Evolutionary conservation across 2,888 invertebrate genomes (phyloP), one percentile per base, ranked within the genome.

Genomic region (Meteorus colon): DNA sequence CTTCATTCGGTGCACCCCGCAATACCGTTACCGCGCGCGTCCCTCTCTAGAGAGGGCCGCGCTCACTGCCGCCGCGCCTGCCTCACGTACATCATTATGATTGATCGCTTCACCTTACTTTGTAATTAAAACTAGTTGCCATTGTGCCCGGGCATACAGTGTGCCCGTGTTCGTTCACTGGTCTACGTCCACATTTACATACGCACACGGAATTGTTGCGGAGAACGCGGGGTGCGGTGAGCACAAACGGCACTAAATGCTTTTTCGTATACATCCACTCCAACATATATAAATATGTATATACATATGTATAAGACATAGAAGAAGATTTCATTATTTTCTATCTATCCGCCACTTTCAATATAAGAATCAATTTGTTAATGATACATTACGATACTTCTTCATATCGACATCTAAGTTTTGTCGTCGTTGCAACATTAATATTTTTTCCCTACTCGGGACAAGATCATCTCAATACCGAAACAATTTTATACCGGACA

Each of bases 111-210:
- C 89, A 88, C 89, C 88, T 89, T 89, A 90, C 90, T 89, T 89
- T 89, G 89, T 90, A 90, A 90, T 90, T 90, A 90, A 90, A 90
- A 90, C 89, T 89, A 89, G 90, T 89, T 89, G 88, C 87, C 88
- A 89, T 89, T 89, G 88, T 89, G 87, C 88, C 86, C 85, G 82
- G 85, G 84, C 79, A 73, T 78, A 79, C 77, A 85, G 82, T 83
- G 84, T 82, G 85, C 84, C 84, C 83, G 81, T 83, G 81, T 74
- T 76, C 81, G 78, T 79, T 82, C 78, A 76, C 78, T 79, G 77
- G 69, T 80, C 73, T 67, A 77, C 73, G 71, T 74, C 75, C 73
- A 78, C 77, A 78, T 80, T 80, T 78, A 70, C 79, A 79, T 78
- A 80, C 79, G 76, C 77, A 74, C 70, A 76, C 71, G 74, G 37